These are phyloP conservation scores for Albula goreensis DNA, from an alignment of 2,113 vertebrate genomes.

Conservation along the genomic window DNA sequence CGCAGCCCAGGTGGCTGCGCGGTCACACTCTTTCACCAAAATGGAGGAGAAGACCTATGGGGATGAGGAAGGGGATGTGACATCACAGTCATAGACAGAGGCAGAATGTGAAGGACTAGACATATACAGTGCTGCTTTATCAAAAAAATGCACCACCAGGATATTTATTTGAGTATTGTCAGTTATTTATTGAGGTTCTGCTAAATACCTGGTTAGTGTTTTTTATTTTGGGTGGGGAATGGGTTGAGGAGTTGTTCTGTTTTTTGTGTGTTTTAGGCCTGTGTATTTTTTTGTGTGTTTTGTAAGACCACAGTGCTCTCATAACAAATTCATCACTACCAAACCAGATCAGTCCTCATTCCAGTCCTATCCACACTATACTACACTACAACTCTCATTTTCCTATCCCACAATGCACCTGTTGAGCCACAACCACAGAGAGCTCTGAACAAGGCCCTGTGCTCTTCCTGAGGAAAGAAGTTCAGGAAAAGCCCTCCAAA, in stretches of 20 bases:
- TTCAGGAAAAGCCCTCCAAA: no score
- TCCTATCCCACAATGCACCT: neutral
- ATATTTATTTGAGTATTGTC: conserved; percentile 36
- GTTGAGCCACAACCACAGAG: no score
- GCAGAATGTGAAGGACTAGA: conserved; percentile 40
- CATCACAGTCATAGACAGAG: conserved; percentile 18
- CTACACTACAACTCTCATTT: neutral
- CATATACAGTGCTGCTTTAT: conserved; percentile 46
- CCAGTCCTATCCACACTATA: neutral
- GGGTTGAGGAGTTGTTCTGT: neutral
- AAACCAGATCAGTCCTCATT: neutral
- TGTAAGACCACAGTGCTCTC: neutral
- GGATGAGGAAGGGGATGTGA: conserved; percentile 68
- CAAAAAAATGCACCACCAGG: conserved; percentile 32
- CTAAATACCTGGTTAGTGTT: neutral
- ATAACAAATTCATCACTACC: neutral
- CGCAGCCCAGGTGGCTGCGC: conserved; percentile 88
- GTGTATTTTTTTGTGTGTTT: neutral
- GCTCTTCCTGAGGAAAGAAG: no score
- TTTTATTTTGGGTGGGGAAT: neutral
- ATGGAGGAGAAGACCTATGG: conserved; percentile 92
- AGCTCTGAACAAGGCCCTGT: no score
- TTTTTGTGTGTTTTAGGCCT: neutral
- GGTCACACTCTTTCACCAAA: conserved; percentile 81
- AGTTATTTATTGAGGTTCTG: conserved; percentile 48